These are phyloP conservation scores for Sesia apiformis DNA, from an alignment of 2,888 invertebrate species.

Conservation along the genomic window DNA sequence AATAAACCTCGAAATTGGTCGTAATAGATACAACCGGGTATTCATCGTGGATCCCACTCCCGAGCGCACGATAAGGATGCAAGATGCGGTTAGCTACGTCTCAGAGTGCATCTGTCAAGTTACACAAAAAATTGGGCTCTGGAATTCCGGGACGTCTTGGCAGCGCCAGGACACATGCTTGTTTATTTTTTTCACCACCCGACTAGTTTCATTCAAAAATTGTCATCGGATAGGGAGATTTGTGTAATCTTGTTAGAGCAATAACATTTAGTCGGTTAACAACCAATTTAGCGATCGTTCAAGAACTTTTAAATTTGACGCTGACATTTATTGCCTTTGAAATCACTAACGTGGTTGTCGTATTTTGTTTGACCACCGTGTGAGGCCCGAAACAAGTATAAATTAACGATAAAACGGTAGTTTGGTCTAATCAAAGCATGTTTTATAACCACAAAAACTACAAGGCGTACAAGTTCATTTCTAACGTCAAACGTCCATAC, in stretches of 20 bases:
- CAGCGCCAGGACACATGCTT: slow-evolving; percentile 56
- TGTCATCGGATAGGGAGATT: slow-evolving; percentile 64
- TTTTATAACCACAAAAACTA: too few relatives aligned
- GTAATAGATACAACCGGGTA: slow-evolving; percentile 38
- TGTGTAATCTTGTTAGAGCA: slow-evolving; percentile 70
- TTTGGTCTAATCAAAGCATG: background rate
- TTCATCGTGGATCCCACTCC: slow-evolving; percentile 46
- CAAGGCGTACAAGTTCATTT: too few relatives aligned
- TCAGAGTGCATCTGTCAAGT: slow-evolving; percentile 72
- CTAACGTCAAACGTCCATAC: too few relatives aligned
- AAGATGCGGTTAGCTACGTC: slow-evolving; percentile 69
- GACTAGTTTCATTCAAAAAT: slow-evolving; percentile 69
- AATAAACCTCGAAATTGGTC: slow-evolving; percentile 62
- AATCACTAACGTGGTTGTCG: slow-evolving; percentile 18
- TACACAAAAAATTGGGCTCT: slow-evolving; percentile 60
- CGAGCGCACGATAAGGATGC: slow-evolving; percentile 60
- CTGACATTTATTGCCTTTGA: slow-evolving; percentile 33
- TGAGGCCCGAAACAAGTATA: slow-evolving; percentile 11
- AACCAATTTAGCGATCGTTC: slow-evolving; percentile 49
- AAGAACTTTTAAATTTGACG: slow-evolving; percentile 23
- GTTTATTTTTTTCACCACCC: slow-evolving; percentile 56
- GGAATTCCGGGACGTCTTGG: slow-evolving; percentile 69
- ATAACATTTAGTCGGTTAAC: slow-evolving; percentile 46
- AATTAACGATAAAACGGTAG: background rate
- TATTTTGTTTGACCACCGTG: slow-evolving; percentile 13